Conservation (phyloP, 2,797 vertebrate species). For the Thunnus albacares region DNA sequence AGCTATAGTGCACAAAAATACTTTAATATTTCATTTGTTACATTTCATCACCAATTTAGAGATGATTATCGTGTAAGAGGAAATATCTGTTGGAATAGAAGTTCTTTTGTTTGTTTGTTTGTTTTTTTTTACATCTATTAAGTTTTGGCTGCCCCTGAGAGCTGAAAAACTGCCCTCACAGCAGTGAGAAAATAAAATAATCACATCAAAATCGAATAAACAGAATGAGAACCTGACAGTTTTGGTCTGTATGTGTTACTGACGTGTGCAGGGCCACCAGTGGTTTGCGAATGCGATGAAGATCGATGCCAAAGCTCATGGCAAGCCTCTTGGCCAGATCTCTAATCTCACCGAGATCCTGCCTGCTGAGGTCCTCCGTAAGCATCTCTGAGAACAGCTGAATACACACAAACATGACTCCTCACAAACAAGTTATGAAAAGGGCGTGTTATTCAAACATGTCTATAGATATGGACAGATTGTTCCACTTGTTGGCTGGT, state of each 20-base stretch:
- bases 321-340: constrained; percentile 90
- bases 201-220: background rate
- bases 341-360: constrained; percentile 86
- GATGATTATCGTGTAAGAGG: background rate
- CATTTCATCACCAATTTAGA: background rate
- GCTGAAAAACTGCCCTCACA: background rate
- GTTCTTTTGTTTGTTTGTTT: too few species aligned
- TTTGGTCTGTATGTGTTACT: constrained; percentile 55
- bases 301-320: constrained; percentile 90
- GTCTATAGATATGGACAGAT: background rate
- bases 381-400: constrained; percentile 87
- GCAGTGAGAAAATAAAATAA: background rate
- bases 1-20: background rate
- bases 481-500: background rate
- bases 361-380: constrained; percentile 63
- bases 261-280: constrained; percentile 90
- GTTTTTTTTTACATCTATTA: background rate
- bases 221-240: background rate
- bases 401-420: constrained; percentile 46
- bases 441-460: background rate
- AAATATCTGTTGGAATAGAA: background rate
- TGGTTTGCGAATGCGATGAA: constrained; percentile 84
- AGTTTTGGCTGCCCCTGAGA: background rate
- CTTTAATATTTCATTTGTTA: background rate
- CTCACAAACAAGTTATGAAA: constrained; percentile 8